phyloP scores from a whole-genome alignment of 1,140 invertebrate genomes.

The Hyposmocoma kahamanoa region DNA sequence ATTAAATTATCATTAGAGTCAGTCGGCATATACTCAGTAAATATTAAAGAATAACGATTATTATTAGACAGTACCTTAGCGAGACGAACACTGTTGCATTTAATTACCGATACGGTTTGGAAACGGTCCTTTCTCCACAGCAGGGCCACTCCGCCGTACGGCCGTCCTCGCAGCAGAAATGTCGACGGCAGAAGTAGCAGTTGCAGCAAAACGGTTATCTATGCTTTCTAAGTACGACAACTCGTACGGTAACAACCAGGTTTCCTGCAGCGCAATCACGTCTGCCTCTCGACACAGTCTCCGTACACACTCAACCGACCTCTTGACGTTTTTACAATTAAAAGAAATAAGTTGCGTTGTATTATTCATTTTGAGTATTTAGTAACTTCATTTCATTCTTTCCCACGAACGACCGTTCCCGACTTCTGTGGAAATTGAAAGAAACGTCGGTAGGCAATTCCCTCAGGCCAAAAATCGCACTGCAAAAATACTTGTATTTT shows the following conservation, averaged over 20 bases:
- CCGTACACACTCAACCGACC: not conserved
- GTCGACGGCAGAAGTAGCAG: not conserved
- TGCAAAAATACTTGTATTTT: slow-evolving; percentile 15
- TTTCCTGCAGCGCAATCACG: not conserved
- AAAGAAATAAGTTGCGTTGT: not conserved
- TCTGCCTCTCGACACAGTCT: not conserved
- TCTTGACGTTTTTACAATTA: not conserved
- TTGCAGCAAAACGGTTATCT: not conserved
- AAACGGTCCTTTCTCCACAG: not conserved
- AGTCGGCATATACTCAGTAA: not conserved
- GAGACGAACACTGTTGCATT: not conserved
- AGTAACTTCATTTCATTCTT: not conserved
- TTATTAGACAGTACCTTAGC: not conserved
- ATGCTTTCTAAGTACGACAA: not conserved
- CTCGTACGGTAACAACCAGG: not conserved
- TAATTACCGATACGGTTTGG: not conserved
- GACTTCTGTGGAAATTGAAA: slow-evolving; percentile 9
- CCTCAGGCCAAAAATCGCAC: slow-evolving; percentile 22
- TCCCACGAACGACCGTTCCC: not conserved
- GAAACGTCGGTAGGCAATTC: slow-evolving; percentile 16
- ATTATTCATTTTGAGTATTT: not conserved
- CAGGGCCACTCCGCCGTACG: not conserved
- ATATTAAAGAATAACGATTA: not conserved
- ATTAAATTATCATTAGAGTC: not conserved
- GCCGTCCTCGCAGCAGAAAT: not conserved